Base-by-base conservation (phyloP, 2,113 vertebrate species). In the Desmodus rotundus region DNA sequence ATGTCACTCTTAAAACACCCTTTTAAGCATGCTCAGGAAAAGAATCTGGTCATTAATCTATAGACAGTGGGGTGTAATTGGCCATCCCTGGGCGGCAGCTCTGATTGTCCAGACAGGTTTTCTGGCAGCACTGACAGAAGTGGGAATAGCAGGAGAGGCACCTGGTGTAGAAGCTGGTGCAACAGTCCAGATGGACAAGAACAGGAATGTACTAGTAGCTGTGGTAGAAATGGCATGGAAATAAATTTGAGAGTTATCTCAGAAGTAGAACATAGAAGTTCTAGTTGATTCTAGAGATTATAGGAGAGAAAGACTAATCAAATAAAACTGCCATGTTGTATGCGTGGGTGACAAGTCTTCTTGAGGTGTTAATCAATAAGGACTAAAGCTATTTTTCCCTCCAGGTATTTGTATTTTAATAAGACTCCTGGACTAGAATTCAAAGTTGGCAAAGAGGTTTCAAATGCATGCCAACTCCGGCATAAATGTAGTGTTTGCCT, bases 381-480 rank as follows among this genome's bases (percentile, higher is more conserved):
- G 8, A 56, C 24, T 73, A 19, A 73, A 45, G 31, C 52, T 54
- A 54, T 54, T 54, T 54, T 20, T 94, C 84, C 50, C 61, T 45
- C 19, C 31, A 47, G 72, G 31, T 82, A 28, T 92, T 92, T 92
- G 41, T 45, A 70, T 94, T 61, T 33, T 36, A 58, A 52, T 68
- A 63, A 50, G 77, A 65, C n/a, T 83, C 41, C 87, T 68, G 26
- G 31, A 68, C 16, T 41, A 50, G 56, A 56, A 68, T 41, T 82
- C 36, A 17, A n/a, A 52, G 38, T 10, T 78, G 56, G 33, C 77
- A 73, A 41, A 65, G 31, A 50, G 47, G 22, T 43, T 73, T 72
- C 63, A 73, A 31, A 43, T 38, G n/a, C 41, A 38, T 50, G 11
- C 47, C 36, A 63, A 33, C 47, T 38, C 43, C 36, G 38, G 28